phyloP scores from a whole-genome alignment of 2,113 vertebrate species.

The Etheostoma spectabile region DNA sequence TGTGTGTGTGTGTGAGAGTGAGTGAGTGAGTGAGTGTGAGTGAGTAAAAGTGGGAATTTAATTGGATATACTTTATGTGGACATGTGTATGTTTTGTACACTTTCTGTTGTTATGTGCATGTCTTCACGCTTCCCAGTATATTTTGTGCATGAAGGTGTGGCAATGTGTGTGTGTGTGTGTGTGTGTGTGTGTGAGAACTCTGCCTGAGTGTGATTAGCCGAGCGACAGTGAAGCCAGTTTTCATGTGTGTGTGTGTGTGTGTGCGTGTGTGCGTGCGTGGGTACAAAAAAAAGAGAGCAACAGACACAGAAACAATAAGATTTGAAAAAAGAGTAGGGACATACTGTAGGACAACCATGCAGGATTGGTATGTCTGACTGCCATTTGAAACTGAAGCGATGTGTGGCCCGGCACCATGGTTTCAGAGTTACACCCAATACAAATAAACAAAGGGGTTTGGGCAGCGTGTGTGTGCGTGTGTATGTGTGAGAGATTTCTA shows the following conservation, averaged over 20 bases:
- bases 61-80: too few species aligned
- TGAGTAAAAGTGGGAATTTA: too few species aligned
- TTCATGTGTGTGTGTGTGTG: slow-evolving; percentile 44
- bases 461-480: slow-evolving; percentile 46
- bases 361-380: slow-evolving; percentile 62
- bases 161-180: slow-evolving; percentile 54
- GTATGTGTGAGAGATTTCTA: slow-evolving; percentile 36
- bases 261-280: slow-evolving; percentile 8
- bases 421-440: slow-evolving; percentile 84
- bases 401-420: slow-evolving; percentile 80
- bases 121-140: too few species aligned
- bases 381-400: slow-evolving; percentile 70
- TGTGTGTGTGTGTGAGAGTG: too few species aligned
- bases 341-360: slow-evolving; percentile 39
- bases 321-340: slow-evolving; percentile 27
- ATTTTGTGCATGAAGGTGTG: too few species aligned
- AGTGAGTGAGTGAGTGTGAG: slow-evolving; percentile 5
- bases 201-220: slow-evolving; percentile 75
- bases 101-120: too few species aligned
- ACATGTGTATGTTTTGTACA: too few species aligned
- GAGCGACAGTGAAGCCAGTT: slow-evolving; percentile 59
- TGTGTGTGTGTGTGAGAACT: not conserved
- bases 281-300: slow-evolving; percentile 11
- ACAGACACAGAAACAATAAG: slow-evolving; percentile 25
- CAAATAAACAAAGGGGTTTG: slow-evolving; percentile 81